Conservation (phyloP, 37 sponge, comb jelly and placozoan species). For the Tethya wilhelma region DNA sequence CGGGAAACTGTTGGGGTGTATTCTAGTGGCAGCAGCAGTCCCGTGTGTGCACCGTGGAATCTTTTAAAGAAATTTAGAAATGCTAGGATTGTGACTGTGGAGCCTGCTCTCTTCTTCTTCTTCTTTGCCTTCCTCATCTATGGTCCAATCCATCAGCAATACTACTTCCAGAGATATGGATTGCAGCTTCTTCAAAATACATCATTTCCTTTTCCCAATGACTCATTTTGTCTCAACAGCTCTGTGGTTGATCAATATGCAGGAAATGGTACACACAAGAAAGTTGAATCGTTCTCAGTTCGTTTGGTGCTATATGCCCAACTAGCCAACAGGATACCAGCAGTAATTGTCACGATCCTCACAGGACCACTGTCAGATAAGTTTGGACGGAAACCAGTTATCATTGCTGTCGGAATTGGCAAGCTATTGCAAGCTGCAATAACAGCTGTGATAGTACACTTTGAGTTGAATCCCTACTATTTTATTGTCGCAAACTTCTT, state of each 20-base stretch:
- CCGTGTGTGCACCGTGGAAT: background rate
- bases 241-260: conserved; percentile 4
- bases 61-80: background rate
- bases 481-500: conserved; percentile 3
- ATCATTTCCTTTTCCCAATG: background rate
- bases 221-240: conserved; percentile 44
- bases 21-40: too few species aligned
- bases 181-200: conserved; percentile 13
- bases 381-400: conserved; percentile 44
- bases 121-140: conserved; percentile 8
- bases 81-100: conserved; percentile 30
- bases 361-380: conserved; percentile 40
- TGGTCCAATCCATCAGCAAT: conserved; percentile 13
- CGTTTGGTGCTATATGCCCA: background rate
- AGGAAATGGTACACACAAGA: background rate
- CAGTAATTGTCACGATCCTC: conserved; percentile 27
- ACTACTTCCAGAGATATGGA: conserved; percentile 13
- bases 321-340: conserved; percentile 10
- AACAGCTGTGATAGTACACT: conserved; percentile 19
- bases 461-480: conserved; percentile 4
- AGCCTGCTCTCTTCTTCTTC: conserved; percentile 31
- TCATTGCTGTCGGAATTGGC: conserved; percentile 9
- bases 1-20: too few species aligned
- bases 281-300: background rate
- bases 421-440: background rate